Conservation (phyloP, 2,888 invertebrate species). For the Ichneumoninae sp. region DNA sequence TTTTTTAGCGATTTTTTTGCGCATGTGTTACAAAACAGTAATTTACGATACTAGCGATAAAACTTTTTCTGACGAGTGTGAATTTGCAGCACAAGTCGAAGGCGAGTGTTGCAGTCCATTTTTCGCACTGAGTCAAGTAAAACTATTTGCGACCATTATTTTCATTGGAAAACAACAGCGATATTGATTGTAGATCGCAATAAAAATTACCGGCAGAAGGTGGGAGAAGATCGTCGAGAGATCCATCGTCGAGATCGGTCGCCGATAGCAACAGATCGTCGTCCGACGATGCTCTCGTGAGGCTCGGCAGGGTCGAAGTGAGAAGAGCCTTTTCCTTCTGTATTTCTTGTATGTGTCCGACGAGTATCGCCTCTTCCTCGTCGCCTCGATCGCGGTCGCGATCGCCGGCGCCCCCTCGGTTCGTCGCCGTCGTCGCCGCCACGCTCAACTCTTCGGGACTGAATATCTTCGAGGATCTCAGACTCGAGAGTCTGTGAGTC, state of each 20-base stretch:
- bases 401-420: constrained; percentile 75
- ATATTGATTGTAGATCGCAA: not conserved
- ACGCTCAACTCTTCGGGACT: constrained; percentile 86
- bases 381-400: constrained; percentile 85
- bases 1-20: too few species aligned
- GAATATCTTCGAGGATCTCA: constrained; percentile 91
- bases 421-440: constrained; percentile 76
- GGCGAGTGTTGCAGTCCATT: too few species aligned
- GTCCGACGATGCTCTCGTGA: constrained; percentile 93
- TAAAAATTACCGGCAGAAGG: constrained; percentile 79
- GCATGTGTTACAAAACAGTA: too few species aligned
- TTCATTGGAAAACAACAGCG: not conserved
- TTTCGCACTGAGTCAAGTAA: not conserved
- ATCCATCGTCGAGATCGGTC: constrained; percentile 92
- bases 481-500: constrained; percentile 90
- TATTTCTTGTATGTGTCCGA: constrained; percentile 92
- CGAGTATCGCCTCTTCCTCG: constrained; percentile 91
- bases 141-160: not conserved
- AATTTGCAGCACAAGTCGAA: too few species aligned
- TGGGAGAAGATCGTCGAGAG: constrained; percentile 85
- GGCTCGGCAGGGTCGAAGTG: constrained; percentile 91
- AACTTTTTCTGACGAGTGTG: too few species aligned
- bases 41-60: too few species aligned
- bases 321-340: constrained; percentile 93
- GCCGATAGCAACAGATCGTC: constrained; percentile 92